phyloP scores from a whole-genome alignment of 2,797 vertebrate species.

The Vespertilio murinus region DNA sequence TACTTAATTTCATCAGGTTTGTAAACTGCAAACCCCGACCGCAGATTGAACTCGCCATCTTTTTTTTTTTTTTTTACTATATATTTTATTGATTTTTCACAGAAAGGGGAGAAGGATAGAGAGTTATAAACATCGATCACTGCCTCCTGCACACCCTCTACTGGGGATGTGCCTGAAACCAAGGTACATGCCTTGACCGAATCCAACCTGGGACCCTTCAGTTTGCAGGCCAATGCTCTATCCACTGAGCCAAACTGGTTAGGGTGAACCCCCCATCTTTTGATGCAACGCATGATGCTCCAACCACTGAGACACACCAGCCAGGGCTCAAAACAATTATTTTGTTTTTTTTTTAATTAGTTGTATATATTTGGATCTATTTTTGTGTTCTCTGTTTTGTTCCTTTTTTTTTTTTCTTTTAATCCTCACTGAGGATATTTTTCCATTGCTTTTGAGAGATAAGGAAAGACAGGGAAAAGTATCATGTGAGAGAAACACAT shows the following conservation, averaged over 20 bases:
- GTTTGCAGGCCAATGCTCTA: too few species aligned
- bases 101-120: too few species aligned
- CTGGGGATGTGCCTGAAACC: too few species aligned
- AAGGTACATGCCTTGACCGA: too few species aligned
- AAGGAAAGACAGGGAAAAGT: neutral
- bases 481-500: neutral
- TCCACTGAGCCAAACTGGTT: too few species aligned
- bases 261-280: neutral
- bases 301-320: neutral
- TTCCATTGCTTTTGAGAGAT: neutral
- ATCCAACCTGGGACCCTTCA: too few species aligned
- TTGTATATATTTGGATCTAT: too few species aligned
- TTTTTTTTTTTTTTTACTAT: neutral
- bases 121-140: too few species aligned
- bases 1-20: neutral
- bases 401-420: neutral
- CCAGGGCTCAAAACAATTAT: neutral
- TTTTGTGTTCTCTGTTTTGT: too few species aligned
- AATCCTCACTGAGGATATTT: neutral
- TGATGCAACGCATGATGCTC: neutral
- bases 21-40: neutral
- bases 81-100: too few species aligned
- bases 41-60: neutral
- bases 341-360: too few species aligned
- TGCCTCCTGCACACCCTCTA: too few species aligned